A percentile compares a stretch with the other conserved stretches of the same genome.
These are phyloP conservation scores for Tillus elongatus DNA, from an alignment of 2,888 invertebrate species.

Conservation along the genomic window DNA sequence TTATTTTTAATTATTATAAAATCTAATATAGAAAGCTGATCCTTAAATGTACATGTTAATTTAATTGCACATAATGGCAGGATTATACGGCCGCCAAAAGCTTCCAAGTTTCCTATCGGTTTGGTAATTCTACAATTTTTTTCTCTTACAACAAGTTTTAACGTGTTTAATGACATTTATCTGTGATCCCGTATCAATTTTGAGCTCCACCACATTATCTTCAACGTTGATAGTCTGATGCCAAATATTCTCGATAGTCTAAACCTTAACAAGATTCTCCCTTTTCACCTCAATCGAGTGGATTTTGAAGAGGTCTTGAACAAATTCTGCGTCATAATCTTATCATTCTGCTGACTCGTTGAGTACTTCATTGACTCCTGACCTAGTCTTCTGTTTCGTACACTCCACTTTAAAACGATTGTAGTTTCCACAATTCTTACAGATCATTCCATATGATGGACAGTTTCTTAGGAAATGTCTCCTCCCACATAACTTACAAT, in stretches of 20 bases:
- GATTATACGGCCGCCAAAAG: no score
- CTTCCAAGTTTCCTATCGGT: no score
- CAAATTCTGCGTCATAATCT: slow-evolving; percentile 9
- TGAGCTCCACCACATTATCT: background rate
- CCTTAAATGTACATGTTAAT: no score
- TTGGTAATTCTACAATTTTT: no score
- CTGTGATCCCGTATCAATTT: background rate
- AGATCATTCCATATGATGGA: background rate
- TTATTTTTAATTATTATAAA: no score
- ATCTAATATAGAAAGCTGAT: no score
- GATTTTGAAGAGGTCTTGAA: background rate
- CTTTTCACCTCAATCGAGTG: background rate
- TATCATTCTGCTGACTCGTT: background rate
- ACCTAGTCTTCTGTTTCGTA: background rate
- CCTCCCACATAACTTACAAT: no score
- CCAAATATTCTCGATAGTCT: slow-evolving; percentile 1
- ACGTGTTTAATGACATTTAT: slow-evolving; percentile 1
- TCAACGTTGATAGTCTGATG: slow-evolving; percentile 14
- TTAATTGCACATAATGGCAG: no score
- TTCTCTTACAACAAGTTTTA: background rate
- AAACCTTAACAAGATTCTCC: background rate
- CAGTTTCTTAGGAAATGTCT: background rate
- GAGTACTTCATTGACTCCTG: background rate
- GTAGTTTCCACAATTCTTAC: background rate
- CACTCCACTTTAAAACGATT: background rate